Base-by-base conservation (phyloP, 2,113 vertebrate species). In the Tupaia tana region DNA sequence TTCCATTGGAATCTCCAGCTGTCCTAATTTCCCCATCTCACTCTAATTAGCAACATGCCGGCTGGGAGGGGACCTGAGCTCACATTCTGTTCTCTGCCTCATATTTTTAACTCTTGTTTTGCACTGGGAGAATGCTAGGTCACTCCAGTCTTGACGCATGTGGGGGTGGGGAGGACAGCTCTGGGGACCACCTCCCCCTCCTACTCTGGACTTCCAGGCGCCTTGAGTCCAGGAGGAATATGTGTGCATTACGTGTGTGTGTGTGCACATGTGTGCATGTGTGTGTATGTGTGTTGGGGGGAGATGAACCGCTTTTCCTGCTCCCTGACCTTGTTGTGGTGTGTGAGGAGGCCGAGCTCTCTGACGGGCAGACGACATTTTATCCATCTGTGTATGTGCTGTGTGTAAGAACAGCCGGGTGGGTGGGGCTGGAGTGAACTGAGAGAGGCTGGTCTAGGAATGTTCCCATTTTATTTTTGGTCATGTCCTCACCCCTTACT, bases 21-120 rank as follows among this genome's bases (percentile, higher is more conserved):
- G 98, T 98, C 97, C 96, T 1, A 71, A 96, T 97, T 96, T 97
- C 98, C 89, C 96, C 94, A 86, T 98, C 95, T 80, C 69, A 87
- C 98, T 95, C 83, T 97, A 98, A 97, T 98, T 98, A 98, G 98
- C 98, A 98, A 97, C 93, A 96, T 67, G 87, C 92, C 0, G 0
- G 0, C 64, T 66, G 91, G 95, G 96, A 96, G 96, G 95, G 96
- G 96, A 87, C 94, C 95, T 92, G 91, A 92, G 95, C 94, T 98
- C 97, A 98, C 98, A 98, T 98, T 99, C 98, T 98, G 98, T 98
- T 98, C 98, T 91, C 97, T 80, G 83, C 84, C 75, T 95, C 2
- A 0, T 98, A 98, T 98, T 98, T 98, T 98, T 98, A 98, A 98
- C 98, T 97, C n/a, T 92, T 79, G 98, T 96, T 98, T 96, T 98